Percentiles rank a stretch among this genome's conserved stretches.
phyloP scores from a whole-genome alignment of 2,113 vertebrate species.

The Sinocyclocheilus rhinocerous region DNA sequence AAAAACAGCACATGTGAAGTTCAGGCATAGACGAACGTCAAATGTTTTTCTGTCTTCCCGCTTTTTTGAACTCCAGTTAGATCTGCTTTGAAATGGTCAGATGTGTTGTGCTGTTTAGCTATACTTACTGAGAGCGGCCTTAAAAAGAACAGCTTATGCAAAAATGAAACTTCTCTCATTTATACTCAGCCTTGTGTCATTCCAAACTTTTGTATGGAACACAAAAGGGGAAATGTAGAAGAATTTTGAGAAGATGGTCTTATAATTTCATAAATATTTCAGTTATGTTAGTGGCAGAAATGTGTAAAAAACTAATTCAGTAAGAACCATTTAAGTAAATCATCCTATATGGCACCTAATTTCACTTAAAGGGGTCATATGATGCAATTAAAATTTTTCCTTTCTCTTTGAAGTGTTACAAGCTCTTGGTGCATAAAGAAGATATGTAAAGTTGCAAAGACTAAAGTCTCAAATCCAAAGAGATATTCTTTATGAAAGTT shows the following conservation, averaged over 20 bases:
- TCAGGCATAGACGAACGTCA: neutral
- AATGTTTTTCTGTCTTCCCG: neutral
- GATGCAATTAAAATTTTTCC: too few species aligned
- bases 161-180: neutral
- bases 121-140: neutral
- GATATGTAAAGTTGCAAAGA: too few species aligned
- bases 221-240: neutral
- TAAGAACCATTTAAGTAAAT: too few species aligned
- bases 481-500: too few species aligned
- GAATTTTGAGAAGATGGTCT: neutral
- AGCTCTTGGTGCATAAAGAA: too few species aligned
- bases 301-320: too few species aligned
- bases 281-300: too few species aligned
- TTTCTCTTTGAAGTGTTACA: too few species aligned
- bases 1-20: neutral
- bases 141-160: neutral
- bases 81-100: neutral
- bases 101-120: neutral
- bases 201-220: neutral
- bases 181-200: neutral
- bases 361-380: too few species aligned
- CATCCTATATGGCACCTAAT: too few species aligned
- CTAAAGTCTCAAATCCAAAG: too few species aligned
- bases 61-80: neutral
- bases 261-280: too few species aligned